Conservation (phyloP, 2,113 vertebrate genomes). For the Melanotaenia duboulayi region DNA sequence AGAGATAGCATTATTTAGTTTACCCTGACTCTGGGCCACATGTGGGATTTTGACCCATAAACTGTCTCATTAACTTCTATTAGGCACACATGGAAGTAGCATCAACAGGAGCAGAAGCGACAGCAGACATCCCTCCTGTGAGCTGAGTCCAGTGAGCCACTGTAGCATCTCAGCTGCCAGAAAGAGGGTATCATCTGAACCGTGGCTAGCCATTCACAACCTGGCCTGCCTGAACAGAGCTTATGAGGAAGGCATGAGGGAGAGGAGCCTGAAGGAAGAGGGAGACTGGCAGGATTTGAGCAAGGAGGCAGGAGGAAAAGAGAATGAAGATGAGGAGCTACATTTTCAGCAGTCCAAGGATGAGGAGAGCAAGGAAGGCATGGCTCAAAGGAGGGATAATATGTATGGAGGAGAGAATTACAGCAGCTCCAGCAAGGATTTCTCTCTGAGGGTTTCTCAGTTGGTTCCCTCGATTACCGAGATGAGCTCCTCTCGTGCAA, state of each 20-base stretch:
- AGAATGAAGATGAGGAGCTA: conserved; percentile 17
- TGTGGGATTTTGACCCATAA: not conserved
- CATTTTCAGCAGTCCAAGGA: conserved; percentile 8
- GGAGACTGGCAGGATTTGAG: conserved; percentile 5
- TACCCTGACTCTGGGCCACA: not conserved
- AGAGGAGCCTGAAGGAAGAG: conserved; percentile 27
- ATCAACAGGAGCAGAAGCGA: conserved; percentile 16
- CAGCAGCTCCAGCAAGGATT: not conserved
- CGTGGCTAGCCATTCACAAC: conserved; percentile 72
- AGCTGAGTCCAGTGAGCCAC: conserved; percentile 19
- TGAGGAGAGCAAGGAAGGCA: not conserved
- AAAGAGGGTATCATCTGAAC: conserved; percentile 72
- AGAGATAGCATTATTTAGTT: no score
- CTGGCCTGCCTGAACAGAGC: conserved; percentile 66
- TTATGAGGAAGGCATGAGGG: conserved; percentile 57
- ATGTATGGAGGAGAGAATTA: conserved; percentile 15
- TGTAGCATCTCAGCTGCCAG: conserved; percentile 23
- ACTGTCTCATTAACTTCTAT: not conserved
- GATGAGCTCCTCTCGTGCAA: conserved; percentile 11
- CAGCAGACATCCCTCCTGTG: conserved; percentile 29
- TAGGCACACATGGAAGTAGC: conserved; percentile 47
- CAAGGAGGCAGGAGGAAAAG: not conserved
- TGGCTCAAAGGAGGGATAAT: conserved; percentile 11
- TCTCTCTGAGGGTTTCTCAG: conserved; percentile 19
- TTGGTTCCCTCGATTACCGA: conserved; percentile 38